These are phyloP conservation scores for Potorous gilbertii DNA, from an alignment of 2,797 vertebrate genomes.

Conservation along the genomic window DNA sequence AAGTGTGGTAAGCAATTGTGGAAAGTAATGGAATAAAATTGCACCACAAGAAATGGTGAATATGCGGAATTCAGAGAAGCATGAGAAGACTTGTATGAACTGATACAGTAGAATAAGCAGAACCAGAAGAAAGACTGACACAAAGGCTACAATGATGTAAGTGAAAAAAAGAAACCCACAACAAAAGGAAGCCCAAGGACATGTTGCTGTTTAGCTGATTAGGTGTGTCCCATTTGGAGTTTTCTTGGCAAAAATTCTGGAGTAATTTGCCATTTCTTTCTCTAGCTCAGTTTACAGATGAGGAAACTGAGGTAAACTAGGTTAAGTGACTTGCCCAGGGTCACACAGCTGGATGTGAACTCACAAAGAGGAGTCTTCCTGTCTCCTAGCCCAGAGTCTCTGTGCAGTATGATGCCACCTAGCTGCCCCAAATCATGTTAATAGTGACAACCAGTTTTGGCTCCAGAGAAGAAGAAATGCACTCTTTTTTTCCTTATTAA, in stretches of 20 bases:
- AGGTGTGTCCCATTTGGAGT: neutral
- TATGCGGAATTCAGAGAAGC: neutral
- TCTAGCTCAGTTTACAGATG: neutral
- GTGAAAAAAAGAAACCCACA: neutral
- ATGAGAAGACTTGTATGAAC: neutral
- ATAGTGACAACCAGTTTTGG: neutral
- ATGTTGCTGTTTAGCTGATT: neutral
- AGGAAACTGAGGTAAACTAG: neutral
- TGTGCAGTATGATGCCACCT: neutral
- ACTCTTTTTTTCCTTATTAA: neutral
- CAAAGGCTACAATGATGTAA: neutral
- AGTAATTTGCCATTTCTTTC: neutral
- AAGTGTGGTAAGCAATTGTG: neutral
- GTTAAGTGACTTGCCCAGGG: neutral
- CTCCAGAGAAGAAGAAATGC: neutral
- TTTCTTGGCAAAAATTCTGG: neutral
- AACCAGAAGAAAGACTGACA: neutral
- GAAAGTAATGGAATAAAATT: neutral
- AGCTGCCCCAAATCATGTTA: neutral
- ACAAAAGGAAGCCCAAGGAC: neutral
- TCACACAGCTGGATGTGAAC: neutral
- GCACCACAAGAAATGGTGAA: neutral
- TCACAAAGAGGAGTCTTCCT: neutral
- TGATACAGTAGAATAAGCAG: neutral
- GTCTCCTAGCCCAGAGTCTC: neutral